Base-by-base conservation (phyloP, 1,140 invertebrate species). In the Glossosoma conforme region DNA sequence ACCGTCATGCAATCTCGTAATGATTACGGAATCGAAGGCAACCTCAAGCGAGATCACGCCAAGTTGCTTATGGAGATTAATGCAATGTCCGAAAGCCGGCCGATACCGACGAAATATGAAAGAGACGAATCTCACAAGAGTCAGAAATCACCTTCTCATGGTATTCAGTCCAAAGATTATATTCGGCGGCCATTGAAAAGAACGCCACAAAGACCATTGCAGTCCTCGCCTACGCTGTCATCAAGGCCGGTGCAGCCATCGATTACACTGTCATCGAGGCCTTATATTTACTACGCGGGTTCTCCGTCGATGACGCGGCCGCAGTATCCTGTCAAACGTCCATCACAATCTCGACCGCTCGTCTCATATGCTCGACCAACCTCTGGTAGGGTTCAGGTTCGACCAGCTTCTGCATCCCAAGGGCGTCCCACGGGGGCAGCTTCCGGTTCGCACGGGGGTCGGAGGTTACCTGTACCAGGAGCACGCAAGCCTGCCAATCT, bases 61-160 rank as follows among this genome's bases (percentile, higher is more conserved):
- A 47, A 52, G 22, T 35, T 56, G 8, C 24, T 56, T 1, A 19
- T n/a, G 13, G 54, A 56, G 17, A 56, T 56, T 10, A 52, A 56
- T 19, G 33, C n/a, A 13, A 19, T 56, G 38, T 36, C 44, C 1
- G 54, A 51, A 14, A 35, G 15, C 15, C 28, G 18, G n/a, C 19
- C 28, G 8, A 22, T 15, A 8, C 22, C 14, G 38, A 20, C 4
- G 15, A 51, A 21, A 25, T 21, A 43, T 10, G 35, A 21, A 6
- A n/a, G n/a, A 28, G 24, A 28, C 6, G 24, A 28, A 8, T n/a
- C 6, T n/a, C 6, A 28, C 6, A 28, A 28, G n/a, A n/a, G 6
- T 8, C 24, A 8, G 24, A 28, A n/a, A 28, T 28, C n/a, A n/a
- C n/a, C n/a, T n/a, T n/a, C n/a, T n/a, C n/a, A n/a, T n/a, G n/a